phyloP scores from a whole-genome alignment of 2,888 invertebrate genomes.

The Nebria salina region DNA sequence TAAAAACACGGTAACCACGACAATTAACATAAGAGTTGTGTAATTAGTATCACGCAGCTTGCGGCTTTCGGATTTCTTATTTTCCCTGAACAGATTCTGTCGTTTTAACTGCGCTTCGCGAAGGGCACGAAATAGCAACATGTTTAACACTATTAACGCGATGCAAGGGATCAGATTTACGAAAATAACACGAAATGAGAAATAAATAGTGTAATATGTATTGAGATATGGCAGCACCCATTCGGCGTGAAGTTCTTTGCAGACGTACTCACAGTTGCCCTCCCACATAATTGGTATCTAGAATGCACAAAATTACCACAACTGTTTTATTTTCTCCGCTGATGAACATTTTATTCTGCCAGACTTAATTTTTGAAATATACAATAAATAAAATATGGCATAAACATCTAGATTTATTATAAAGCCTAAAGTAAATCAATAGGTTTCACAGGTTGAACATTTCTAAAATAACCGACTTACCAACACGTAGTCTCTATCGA shows the following conservation, averaged over 20 bases:
- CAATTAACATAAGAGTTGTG: conserved; percentile 88
- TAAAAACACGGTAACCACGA: conserved; percentile 85
- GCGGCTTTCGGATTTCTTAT: conserved; percentile 81
- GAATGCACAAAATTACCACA: not conserved
- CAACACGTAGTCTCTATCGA: no score
- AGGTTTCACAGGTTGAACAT: no score
- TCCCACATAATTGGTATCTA: conserved; percentile 77
- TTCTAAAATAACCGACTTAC: no score
- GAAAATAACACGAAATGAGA: conserved; percentile 86
- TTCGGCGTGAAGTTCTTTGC: conserved; percentile 70
- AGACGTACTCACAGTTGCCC: conserved; percentile 73
- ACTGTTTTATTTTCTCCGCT: no score
- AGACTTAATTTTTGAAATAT: no score
- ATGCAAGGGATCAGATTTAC: conserved; percentile 93
- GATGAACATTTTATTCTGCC: no score
- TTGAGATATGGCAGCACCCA: conserved; percentile 78
- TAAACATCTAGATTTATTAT: no score
- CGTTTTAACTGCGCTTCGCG: conserved; percentile 82
- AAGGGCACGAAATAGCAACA: conserved; percentile 86
- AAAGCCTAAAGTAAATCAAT: no score
- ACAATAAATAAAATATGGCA: no score
- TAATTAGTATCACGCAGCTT: conserved; percentile 82
- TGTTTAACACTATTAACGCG: conserved; percentile 87
- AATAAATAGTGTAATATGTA: conserved; percentile 84
- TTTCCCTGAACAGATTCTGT: conserved; percentile 80